Base-by-base conservation (phyloP, 2,113 vertebrate genomes). In the Cynopterus brachyotis region DNA sequence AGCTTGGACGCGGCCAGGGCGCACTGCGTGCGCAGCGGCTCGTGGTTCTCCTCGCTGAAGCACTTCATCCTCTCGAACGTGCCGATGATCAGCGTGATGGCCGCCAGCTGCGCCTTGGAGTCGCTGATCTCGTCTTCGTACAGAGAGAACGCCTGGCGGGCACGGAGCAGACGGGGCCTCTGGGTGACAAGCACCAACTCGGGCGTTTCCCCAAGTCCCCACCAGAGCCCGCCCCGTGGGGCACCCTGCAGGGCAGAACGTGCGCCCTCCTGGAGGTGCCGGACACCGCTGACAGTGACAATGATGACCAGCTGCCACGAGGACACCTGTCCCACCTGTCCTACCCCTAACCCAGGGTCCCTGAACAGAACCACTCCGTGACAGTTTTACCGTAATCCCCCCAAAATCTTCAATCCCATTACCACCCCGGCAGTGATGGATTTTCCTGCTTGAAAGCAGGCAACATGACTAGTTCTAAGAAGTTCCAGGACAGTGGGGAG, bases 111-210 rank as follows among this genome's bases (percentile, higher is more conserved):
- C 47, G 99, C 99, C 98, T 99, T 99, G 32, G 99, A 99, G 98
- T 99, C 99, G 84, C 99, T 99, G 98, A 99, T 99, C 98, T 99
- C 99, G 92, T 99, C 99, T 98, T 99, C 99, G 62, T 99, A 99
- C 4, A 99, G 98, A 60, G 99, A 99, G 96, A 99, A 99, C 9
- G 99, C 99, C 99, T 99, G 84, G 35, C n/a, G 45, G 45, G 82
- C 10, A 96, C 42, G 78, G 12, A 81, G 76, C 83, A 94, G 32
- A 94, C 89, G 62, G 20, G 42, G 76, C 45, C 75, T 64, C 72
- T 30, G 64, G 64, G 69, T 3, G 30, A 22, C 72, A 20, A 30
- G 2, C n/a, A 84, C 55, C 24, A 22, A 37, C 7, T 35, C 1
- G 2, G 67, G 35, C 10, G 19, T 57, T 78, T 94, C 47, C 75